Percentiles rank a stretch among this genome's conserved stretches.
phyloP scores from a whole-genome alignment of 2,888 invertebrate species.

The Dasysyrphus tricinctus region DNA sequence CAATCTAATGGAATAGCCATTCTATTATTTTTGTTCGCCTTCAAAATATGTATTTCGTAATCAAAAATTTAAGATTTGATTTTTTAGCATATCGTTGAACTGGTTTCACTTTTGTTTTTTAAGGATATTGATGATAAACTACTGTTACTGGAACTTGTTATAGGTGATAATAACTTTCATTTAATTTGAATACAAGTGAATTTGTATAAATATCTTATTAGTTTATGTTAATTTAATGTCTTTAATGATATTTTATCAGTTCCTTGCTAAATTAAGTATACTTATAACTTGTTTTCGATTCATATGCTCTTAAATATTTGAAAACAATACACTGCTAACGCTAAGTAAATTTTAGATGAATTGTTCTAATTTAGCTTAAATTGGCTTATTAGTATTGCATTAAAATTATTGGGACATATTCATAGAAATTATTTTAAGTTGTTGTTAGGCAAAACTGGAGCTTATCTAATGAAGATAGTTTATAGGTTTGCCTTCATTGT shows the following conservation, averaged over 20 bases:
- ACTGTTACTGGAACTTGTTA: neutral
- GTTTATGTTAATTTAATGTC: neutral
- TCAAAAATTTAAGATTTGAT: neutral
- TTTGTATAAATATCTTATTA: neutral
- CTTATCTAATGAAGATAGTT: no score
- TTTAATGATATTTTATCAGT: no score
- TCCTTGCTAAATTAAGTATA: no score
- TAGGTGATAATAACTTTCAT: neutral
- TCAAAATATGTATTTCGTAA: neutral
- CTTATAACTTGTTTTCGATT: no score
- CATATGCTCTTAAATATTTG: no score
- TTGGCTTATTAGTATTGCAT: no score
- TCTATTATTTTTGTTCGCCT: no score
- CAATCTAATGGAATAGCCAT: neutral
- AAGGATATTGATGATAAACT: neutral
- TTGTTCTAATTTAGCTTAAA: neutral
- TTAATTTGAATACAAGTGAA: neutral
- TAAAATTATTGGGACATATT: no score
- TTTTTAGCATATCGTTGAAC: neutral
- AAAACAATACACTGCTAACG: no score
- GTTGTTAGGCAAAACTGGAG: no score
- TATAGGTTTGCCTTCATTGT: no score
- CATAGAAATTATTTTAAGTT: no score
- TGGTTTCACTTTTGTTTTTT: neutral
- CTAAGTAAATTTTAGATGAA: neutral